These are phyloP conservation scores for Ctenodactylus gundi DNA, from an alignment of 2,113 vertebrate genomes.

Conservation along the genomic window DNA sequence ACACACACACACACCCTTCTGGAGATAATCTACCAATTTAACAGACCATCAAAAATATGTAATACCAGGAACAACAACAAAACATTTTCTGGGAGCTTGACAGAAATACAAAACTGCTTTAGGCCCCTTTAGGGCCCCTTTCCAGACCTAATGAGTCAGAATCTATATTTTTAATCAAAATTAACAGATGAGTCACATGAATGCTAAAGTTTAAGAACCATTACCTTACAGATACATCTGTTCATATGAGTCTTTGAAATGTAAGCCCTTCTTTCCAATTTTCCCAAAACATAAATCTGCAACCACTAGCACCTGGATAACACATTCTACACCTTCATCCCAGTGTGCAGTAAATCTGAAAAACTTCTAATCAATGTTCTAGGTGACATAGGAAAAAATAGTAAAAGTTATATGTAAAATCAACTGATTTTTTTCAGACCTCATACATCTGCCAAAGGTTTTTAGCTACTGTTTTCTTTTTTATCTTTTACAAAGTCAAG, in stretches of 20 bases:
- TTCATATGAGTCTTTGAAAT: background rate
- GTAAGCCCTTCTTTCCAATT: slow-evolving; percentile 17
- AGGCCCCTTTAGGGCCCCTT: background rate
- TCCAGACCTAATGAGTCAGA: background rate
- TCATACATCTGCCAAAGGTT: background rate
- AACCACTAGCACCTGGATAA: background rate
- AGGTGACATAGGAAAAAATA: background rate
- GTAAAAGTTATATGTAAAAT: slow-evolving; percentile 3
- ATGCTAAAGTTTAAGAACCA: background rate
- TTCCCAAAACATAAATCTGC: background rate
- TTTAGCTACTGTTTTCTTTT: slow-evolving; percentile 30
- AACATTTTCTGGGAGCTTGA: background rate
- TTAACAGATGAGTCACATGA: background rate
- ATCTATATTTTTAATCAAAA: background rate
- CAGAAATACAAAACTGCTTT: slow-evolving; percentile 32
- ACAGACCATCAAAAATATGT: background rate
- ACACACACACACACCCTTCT: background rate
- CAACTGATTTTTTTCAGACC: background rate
- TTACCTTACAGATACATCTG: background rate
- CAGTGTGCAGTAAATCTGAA: background rate
- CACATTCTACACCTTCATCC: background rate
- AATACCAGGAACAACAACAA: background rate
- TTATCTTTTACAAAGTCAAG: slow-evolving; percentile 7
- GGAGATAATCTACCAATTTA: background rate
- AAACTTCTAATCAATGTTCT: background rate